phyloP scores from a whole-genome alignment of 2,888 invertebrate species.

The Conus canariensis region DNA sequence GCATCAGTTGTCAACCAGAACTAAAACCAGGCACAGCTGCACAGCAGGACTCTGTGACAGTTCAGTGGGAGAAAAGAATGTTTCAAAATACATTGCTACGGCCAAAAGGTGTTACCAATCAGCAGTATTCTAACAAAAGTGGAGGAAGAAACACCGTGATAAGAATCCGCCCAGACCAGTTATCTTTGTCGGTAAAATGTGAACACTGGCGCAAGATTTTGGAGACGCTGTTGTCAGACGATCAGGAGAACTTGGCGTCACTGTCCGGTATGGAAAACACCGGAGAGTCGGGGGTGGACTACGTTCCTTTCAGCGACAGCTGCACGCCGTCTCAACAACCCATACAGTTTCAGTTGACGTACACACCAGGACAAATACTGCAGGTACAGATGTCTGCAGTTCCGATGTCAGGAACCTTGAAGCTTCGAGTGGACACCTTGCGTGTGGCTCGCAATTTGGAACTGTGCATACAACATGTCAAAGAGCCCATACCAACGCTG shows the following conservation, averaged over 20 bases:
- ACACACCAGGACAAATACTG: conserved; percentile 50
- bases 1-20: conserved; percentile 55
- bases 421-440: conserved; percentile 47
- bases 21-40: conserved; percentile 45
- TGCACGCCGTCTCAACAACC: conserved; percentile 5
- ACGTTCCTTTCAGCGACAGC: background rate
- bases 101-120: no score
- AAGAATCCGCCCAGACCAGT: conserved; percentile 15
- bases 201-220: conserved; percentile 37
- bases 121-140: background rate
- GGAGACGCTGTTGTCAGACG: background rate
- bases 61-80: conserved; percentile 57
- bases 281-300: background rate
- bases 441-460: conserved; percentile 50
- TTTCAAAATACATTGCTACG: conserved; percentile 28
- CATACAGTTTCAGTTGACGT: conserved; percentile 43
- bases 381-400: conserved; percentile 52
- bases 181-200: background rate
- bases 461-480: conserved; percentile 52
- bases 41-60: conserved; percentile 46
- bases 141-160: background rate
- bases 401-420: conserved; percentile 47
- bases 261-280: background rate
- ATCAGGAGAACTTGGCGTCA: background rate
- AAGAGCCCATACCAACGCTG: conserved; percentile 53